Percentiles rank a stretch among this genome's conserved stretches.
Evolutionary conservation across 1,140 invertebrate species (phyloP).

Genomic region (Aphidius ervi): DNA sequence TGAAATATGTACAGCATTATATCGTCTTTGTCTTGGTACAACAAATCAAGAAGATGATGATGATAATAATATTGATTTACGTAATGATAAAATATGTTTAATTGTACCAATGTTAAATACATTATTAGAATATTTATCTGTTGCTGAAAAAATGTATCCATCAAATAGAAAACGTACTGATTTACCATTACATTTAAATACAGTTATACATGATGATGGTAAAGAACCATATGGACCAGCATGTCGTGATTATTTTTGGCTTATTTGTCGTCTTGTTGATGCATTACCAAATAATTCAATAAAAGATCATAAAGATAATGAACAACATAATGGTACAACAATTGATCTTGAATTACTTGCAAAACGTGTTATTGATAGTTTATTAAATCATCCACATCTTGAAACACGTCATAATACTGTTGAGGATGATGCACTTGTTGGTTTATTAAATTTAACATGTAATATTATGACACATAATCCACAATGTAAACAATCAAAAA

Average conservation of each 20-base stretch:
- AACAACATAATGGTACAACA: conserved; percentile 42
- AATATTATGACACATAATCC: conserved; percentile 86
- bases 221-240: conserved; percentile 91
- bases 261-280: conserved; percentile 82
- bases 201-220: conserved; percentile 64
- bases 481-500: conserved; percentile 75
- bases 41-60: conserved; percentile 56
- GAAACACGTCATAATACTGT: conserved; percentile 76
- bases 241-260: conserved; percentile 91
- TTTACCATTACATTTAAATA: conserved; percentile 52
- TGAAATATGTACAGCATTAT: conserved; percentile 85
- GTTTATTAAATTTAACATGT: conserved; percentile 79
- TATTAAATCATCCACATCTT: conserved; percentile 73
- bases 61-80: conserved; percentile 47
- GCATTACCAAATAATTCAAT: conserved; percentile 75
- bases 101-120: conserved; percentile 76
- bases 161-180: conserved; percentile 53
- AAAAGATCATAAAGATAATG: conserved; percentile 60
- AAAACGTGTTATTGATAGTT: conserved; percentile 67
- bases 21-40: conserved; percentile 76
- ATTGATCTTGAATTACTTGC: conserved; percentile 75
- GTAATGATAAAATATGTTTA: conserved; percentile 56
- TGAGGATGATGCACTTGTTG: conserved; percentile 87
- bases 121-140: conserved; percentile 72
- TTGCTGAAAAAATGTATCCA: conserved; percentile 81